Percentiles rank a stretch among this genome's conserved stretches.
Evolutionary conservation across 2,113 vertebrate genomes (phyloP).

Genomic region (Cochlearius cochlearius): DNA sequence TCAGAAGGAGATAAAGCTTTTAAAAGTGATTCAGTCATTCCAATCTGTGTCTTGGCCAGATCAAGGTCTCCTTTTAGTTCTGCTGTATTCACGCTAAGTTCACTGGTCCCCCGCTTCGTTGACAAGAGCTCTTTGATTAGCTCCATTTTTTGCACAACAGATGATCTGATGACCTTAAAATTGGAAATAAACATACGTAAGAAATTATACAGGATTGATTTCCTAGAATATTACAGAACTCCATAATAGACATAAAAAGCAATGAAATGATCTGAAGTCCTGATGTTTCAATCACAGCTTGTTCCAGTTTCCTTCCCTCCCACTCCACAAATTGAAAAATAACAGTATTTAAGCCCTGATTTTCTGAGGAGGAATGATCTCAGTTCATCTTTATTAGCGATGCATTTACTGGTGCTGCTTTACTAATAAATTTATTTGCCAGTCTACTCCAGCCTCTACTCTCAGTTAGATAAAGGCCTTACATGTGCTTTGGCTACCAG

Average conservation of each 20-base stretch:
- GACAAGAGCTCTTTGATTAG: constrained; percentile 51
- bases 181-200: not conserved
- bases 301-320: not conserved
- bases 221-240: not conserved
- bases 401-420: not conserved
- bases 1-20: constrained; percentile 77
- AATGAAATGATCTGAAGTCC: not conserved
- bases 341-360: not conserved
- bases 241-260: not conserved
- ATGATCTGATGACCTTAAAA: constrained; percentile 78
- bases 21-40: constrained; percentile 77
- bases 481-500: fast-evolving
- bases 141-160: constrained; percentile 74
- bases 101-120: not conserved
- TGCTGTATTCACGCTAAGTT: constrained; percentile 27
- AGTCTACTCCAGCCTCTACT: not conserved
- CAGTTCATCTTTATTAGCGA: not conserved
- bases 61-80: constrained; percentile 72
- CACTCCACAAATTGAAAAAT: not conserved
- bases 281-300: not conserved
- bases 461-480: not conserved
- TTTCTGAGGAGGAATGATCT: not conserved
- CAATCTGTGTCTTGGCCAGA: constrained; percentile 76
- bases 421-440: not conserved
- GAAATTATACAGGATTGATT: not conserved